phyloP scores from a whole-genome alignment of 2,113 vertebrate species.

The Thunnus thynnus region DNA sequence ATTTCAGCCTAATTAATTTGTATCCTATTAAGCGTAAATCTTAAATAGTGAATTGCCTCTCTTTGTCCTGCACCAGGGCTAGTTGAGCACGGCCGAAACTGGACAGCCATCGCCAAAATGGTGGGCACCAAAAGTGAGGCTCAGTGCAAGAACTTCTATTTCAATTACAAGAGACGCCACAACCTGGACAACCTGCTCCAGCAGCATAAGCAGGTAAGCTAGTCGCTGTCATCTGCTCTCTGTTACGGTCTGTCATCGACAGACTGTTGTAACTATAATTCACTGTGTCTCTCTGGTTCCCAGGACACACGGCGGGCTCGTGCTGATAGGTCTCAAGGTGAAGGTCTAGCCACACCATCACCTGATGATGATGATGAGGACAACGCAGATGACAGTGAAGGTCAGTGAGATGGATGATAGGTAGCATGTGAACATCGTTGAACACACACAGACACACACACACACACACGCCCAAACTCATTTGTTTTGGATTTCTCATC shows the following conservation, averaged over 20 bases:
- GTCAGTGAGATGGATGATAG: conserved; percentile 80
- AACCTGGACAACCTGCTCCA: conserved; percentile 97
- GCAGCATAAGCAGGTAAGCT: conserved; percentile 93
- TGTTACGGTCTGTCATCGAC: neutral
- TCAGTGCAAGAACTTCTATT: conserved; percentile 99
- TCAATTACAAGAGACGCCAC: conserved; percentile 98
- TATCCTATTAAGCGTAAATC: neutral
- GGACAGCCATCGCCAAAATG: conserved; percentile 99
- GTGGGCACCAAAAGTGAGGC: conserved; percentile 98
- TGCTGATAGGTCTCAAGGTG: conserved; percentile 93
- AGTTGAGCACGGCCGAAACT: conserved; percentile 97
- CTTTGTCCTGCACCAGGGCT: conserved; percentile 85
- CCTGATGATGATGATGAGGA: conserved; percentile 97
- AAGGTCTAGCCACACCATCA: conserved; percentile 93
- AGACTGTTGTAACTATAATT: neutral
- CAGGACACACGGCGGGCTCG: conserved; percentile 89
- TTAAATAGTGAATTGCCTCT: neutral
- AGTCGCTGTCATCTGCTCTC: neutral
- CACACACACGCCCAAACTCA: neutral
- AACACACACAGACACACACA: neutral
- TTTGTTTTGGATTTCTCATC: conserved; percentile 11
- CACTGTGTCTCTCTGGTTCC: conserved; percentile 27
- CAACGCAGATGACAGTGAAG: conserved; percentile 97
- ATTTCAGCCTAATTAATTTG: neutral
- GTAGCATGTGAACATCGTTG: conserved; percentile 8